Conservation (phyloP, 2,888 invertebrate species). For the Netelia inedita region DNA sequence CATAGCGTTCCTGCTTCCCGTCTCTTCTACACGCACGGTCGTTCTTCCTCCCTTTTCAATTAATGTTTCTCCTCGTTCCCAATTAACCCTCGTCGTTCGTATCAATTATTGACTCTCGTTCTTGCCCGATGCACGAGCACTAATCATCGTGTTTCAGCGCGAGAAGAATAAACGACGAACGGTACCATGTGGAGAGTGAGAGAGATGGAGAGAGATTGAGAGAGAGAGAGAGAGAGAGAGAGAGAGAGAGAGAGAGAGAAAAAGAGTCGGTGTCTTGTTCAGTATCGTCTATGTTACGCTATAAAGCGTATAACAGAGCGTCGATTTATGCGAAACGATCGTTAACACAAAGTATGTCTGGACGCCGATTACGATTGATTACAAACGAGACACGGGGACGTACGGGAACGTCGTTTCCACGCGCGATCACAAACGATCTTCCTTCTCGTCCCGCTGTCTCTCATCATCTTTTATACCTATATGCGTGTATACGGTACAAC, state of each 20-base stretch:
- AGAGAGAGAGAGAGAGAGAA: neutral
- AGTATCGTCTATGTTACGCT: conserved; percentile 26
- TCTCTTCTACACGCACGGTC: conserved; percentile 51
- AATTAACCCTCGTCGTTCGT: conserved; percentile 81
- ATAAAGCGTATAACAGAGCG: conserved; percentile 15
- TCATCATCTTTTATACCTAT: conserved; percentile 16
- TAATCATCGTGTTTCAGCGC: conserved; percentile 4
- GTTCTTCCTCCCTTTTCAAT: conserved; percentile 78
- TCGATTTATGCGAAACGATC: conserved; percentile 54
- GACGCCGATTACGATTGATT: conserved; percentile 55
- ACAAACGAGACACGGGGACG: conserved; percentile 17
- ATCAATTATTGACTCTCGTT: conserved; percentile 80
- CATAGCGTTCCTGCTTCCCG: conserved; percentile 36
- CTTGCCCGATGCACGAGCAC: conserved; percentile 33
- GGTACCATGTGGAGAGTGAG: neutral
- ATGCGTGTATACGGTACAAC: neutral
- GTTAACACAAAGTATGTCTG: conserved; percentile 48
- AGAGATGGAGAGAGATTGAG: neutral
- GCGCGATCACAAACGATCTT: conserved; percentile 43
- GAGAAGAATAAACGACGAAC: conserved; percentile 44
- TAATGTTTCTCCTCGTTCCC: conserved; percentile 80
- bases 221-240: neutral
- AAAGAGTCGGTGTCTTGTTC: neutral
- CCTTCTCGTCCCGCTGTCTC: conserved; percentile 7
- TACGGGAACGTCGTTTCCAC: conserved; percentile 45